phyloP scores from a whole-genome alignment of 2,113 vertebrate species.

The crab-eating macaque (Macaca fascicularis) region DNA sequence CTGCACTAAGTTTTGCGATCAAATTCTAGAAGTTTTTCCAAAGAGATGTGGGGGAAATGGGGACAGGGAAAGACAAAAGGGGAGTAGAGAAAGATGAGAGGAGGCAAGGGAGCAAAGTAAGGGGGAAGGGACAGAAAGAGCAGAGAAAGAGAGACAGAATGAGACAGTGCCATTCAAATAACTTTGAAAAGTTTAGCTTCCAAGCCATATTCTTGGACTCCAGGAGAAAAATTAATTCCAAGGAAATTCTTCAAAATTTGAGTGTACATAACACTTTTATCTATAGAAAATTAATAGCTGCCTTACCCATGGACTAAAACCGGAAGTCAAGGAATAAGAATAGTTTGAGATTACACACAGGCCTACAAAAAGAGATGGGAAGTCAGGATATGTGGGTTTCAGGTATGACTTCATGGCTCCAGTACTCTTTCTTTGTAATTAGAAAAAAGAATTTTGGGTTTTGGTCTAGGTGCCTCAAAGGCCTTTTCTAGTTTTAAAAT shows the following conservation, averaged over 20 bases:
- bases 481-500: not conserved
- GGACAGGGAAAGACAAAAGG: not conserved
- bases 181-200: not conserved
- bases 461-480: not conserved
- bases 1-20: not conserved
- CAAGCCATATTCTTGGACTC: not conserved
- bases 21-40: not conserved
- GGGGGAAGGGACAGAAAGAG: not conserved
- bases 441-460: not conserved
- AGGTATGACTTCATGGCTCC: not conserved
- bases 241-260: not conserved
- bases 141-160: not conserved
- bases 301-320: not conserved
- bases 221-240: not conserved
- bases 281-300: not conserved
- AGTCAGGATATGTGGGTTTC: not conserved
- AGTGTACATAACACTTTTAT: not conserved
- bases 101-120: accelerated
- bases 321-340: not conserved
- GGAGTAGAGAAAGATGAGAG: not conserved
- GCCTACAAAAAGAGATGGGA: not conserved
- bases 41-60: too few species aligned
- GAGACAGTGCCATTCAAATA: not conserved
- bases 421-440: not conserved
- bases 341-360: not conserved